Conservation (phyloP, 1,140 invertebrate genomes). For the Brachionus manjavacas region DNA sequence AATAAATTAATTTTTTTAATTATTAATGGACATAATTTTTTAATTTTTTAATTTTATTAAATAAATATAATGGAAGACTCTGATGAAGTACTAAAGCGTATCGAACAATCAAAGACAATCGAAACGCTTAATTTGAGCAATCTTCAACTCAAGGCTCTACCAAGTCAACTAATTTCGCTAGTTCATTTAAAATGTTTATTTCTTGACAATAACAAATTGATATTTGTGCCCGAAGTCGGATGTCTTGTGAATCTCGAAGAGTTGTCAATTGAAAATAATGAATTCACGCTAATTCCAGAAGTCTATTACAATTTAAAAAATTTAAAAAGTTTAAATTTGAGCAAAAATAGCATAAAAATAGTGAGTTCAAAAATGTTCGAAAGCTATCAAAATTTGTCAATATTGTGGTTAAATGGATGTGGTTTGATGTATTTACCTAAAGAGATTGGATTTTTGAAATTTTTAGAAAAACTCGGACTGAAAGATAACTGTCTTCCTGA, state of each 20-base stretch:
- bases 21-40: not conserved
- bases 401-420: slow-evolving; percentile 50
- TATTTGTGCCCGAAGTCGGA: slow-evolving; percentile 73
- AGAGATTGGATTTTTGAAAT: slow-evolving; percentile 48
- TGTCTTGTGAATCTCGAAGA: slow-evolving; percentile 47
- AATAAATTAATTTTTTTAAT: not conserved
- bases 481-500: slow-evolving; percentile 49
- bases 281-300: slow-evolving; percentile 50
- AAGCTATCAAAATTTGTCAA: slow-evolving; percentile 45
- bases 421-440: slow-evolving; percentile 48
- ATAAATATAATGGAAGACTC: slow-evolving; percentile 7
- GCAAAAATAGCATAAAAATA: slow-evolving; percentile 49
- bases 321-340: slow-evolving; percentile 49
- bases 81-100: not conserved
- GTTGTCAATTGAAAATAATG: slow-evolving; percentile 51
- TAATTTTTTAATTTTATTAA: not conserved
- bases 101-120: slow-evolving; percentile 13
- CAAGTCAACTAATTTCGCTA: slow-evolving; percentile 78
- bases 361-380: slow-evolving; percentile 48
- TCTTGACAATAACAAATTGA: slow-evolving; percentile 96
- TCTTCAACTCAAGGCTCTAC: slow-evolving; percentile 51
- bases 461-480: slow-evolving; percentile 49
- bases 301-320: slow-evolving; percentile 47
- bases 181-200: slow-evolving; percentile 85
- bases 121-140: slow-evolving; percentile 41